A percentile compares a stretch with the other conserved stretches of the same genome.
phyloP scores from a whole-genome alignment of 2,797 vertebrate species.

The Chaenodraco wilsoni region DNA sequence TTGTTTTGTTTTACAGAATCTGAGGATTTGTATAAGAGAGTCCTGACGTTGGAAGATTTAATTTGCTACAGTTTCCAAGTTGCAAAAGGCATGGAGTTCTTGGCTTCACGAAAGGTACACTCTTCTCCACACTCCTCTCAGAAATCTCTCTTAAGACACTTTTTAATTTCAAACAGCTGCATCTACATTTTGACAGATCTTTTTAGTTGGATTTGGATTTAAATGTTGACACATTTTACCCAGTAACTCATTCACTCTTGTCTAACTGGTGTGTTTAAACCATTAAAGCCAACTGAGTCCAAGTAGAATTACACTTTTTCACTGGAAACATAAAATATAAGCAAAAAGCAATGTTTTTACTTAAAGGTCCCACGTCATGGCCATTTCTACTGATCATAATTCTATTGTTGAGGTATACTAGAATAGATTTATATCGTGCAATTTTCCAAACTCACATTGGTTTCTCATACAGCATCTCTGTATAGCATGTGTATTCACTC shows the following conservation, averaged over 20 bases:
- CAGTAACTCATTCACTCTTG: neutral
- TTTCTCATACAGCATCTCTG: too few relatives aligned
- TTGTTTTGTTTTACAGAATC: conserved; percentile 83
- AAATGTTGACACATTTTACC: neutral
- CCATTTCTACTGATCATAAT: too few relatives aligned
- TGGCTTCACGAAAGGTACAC: conserved; percentile 93
- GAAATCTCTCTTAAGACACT: conserved; percentile 4
- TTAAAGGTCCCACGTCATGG: too few relatives aligned
- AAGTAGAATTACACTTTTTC: neutral
- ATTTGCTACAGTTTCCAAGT: conserved; percentile 98
- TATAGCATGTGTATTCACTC: too few relatives aligned
- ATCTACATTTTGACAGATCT: neutral
- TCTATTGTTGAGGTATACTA: too few relatives aligned
- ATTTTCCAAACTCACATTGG: too few relatives aligned
- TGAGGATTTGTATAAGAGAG: conserved; percentile 92
- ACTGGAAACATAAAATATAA: too few relatives aligned
- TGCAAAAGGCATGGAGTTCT: conserved; percentile 96
- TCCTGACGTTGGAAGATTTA: conserved; percentile 92
- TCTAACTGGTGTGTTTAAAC: too few relatives aligned
- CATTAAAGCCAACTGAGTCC: neutral
- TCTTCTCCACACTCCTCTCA: conserved; percentile 3
- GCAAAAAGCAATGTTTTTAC: too few relatives aligned
- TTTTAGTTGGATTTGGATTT: conserved; percentile 11
- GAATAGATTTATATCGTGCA: too few relatives aligned
- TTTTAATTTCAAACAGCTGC: conserved; percentile 1